phyloP scores from a whole-genome alignment of 1,140 invertebrate species.

The Pemphigus obesinymphae region DNA sequence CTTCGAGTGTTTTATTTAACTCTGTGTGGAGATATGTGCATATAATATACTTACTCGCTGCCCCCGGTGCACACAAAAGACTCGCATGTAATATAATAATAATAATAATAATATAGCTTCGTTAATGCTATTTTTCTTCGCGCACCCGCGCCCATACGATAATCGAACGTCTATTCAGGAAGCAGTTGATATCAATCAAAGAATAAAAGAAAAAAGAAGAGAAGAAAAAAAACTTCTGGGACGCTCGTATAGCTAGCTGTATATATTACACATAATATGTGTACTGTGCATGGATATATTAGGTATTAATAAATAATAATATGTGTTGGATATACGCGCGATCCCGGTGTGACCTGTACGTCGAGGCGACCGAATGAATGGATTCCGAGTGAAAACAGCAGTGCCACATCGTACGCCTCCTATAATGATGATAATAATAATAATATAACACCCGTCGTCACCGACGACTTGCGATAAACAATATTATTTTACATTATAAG shows the following conservation, averaged over 20 bases:
- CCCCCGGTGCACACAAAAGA: neutral
- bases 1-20: neutral
- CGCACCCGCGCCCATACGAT: slow-evolving; percentile 23
- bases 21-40: too few relatives aligned
- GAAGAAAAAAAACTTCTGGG: neutral
- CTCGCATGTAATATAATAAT: neutral
- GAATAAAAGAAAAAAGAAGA: neutral
- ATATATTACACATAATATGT: neutral
- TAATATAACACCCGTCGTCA: neutral
- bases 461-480: too few relatives aligned
- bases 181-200: slow-evolving; percentile 33
- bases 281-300: too few relatives aligned
- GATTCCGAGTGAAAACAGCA: slow-evolving; percentile 14
- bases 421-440: neutral
- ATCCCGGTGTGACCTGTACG: neutral
- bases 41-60: neutral
- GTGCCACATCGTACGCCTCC: neutral
- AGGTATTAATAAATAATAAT: neutral
- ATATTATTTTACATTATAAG: too few relatives aligned
- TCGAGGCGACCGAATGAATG: neutral
- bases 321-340: neutral
- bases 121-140: slow-evolving; percentile 28
- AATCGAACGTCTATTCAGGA: slow-evolving; percentile 33
- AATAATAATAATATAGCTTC: slow-evolving; percentile 12
- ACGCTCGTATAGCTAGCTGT: neutral